Base-by-base conservation (phyloP, 1,140 invertebrate species). In the Macrosteles quadrilineatus region DNA sequence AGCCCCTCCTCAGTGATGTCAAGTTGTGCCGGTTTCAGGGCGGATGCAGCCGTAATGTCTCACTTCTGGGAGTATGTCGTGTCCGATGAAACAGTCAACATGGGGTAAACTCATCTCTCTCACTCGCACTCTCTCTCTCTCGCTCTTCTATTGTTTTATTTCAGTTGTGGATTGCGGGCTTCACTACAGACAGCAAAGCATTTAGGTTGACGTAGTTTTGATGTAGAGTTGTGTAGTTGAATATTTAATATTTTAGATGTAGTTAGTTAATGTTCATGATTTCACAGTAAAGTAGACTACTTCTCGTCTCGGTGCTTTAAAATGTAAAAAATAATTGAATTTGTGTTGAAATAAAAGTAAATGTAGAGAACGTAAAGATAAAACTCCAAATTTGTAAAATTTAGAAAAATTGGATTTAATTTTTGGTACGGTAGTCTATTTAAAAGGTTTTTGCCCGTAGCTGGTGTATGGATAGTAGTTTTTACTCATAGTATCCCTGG, bases 31-130 rank as follows among this genome's bases (percentile, higher is more conserved):
- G 27, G 1, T 70, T 70, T 70, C 82, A 96, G 94, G 94, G 94
- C 92, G 74, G 95, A 97, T 85, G 95, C 94, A 78, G 93, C 94
- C 73, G 87, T 96, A 75, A 90, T 93, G 86, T 91, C 92, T 71
- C 94, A 96, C 83, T 82, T 94, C 66, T 96, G 94, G 94, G 94
- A 97, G 82, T 90, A 84, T 83, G 83, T 90, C 63, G 79, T 95
- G 68, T 83, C 85, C 73, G 86, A 91, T 75, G 92, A 95, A 80
- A 79, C 83, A 71, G 77, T 80, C 57, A 74, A 79, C 53, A 77
- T 80, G 74, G 82, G 86, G 89, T 91, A 90, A n/a, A 87, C 81
- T 36, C n/a, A 30, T 47, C 64, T 40, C 62, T 67, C 45, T 70
- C 6, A 29, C 62, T 70, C 59, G 25, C 19, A 71, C 40, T 53